Base-by-base conservation (phyloP, 2,113 vertebrate species). In the Catharus fuscescens region DNA sequence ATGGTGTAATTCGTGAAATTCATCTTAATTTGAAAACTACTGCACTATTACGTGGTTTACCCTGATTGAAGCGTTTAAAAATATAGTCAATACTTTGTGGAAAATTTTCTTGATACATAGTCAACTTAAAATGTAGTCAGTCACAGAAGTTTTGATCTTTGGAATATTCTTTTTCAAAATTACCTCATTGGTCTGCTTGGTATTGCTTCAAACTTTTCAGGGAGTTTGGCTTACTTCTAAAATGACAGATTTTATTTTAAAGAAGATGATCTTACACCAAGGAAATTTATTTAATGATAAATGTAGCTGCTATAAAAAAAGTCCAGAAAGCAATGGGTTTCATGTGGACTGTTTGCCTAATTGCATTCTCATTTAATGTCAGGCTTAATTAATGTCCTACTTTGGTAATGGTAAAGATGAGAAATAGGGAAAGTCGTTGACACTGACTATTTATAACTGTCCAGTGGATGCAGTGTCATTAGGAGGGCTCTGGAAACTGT, bases 381-480 rank as follows among this genome's bases (percentile, higher is more conserved):
- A 94, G 60, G 18, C 56, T 95, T 96, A 96, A 91, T 95, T 91
- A 90, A 94, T 53, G 25, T 87, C 61, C 74, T 88, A 7, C 57
- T n/a, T 85, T 13, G 70, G 36, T 91, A 79, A 88, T 53, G 57
- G 40, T 79, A 44, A 85, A 87, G 85, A 84, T 4, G 32, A 91
- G 70, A 90, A 93, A 91, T 76, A 9, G 84, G 85, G 73, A 23
- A 72, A 79, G 61, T 76, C 20, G 0, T 71, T 86, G 91, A 65
- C 60, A 21, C 24, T 84, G 77, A 10, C 65, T 84, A 57, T 95
- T 88, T 93, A 24, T 93, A 90, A 65, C 74, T 80, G 79, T 77
- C 70, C 77, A 24, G 28, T 90, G 86, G 62, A 57, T 73, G 56
- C 2, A 2, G n/a, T 78, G 77, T 88, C 91, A 32, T 87, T 92